These are phyloP conservation scores for Enteromius afrohamiltoni DNA, from an alignment of 2,797 vertebrate species.

Conservation along the genomic window DNA sequence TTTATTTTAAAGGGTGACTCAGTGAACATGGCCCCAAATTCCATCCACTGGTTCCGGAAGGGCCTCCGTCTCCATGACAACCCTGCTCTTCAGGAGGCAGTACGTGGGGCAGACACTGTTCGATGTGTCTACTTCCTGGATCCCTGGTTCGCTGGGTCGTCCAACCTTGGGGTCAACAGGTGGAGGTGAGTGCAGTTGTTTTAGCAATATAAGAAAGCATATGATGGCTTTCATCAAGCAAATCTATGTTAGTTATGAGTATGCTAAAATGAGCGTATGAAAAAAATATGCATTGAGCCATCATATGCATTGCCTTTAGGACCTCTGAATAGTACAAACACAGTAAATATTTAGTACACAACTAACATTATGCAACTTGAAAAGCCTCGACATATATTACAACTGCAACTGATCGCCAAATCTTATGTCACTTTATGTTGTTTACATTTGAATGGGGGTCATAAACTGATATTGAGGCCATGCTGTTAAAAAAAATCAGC, in stretches of 20 bases:
- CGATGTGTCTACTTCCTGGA: conserved; percentile 83
- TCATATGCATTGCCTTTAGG: background rate
- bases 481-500: background rate
- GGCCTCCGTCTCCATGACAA: conserved; percentile 83
- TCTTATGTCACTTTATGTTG: conserved; percentile 31
- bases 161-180: conserved; percentile 81
- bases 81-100: conserved; percentile 75
- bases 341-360: background rate
- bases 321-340: background rate
- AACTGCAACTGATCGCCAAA: background rate
- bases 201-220: background rate
- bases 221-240: background rate
- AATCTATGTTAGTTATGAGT: background rate
- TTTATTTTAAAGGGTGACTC: conserved; percentile 19
- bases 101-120: conserved; percentile 75
- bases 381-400: background rate
- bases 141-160: conserved; percentile 83
- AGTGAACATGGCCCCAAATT: conserved; percentile 76
- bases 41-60: conserved; percentile 84
- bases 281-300: background rate
- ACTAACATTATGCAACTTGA: background rate
- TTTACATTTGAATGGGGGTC: background rate
- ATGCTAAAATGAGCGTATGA: background rate
- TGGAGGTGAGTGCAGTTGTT: conserved; percentile 73
- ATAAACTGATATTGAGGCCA: conserved; percentile 7